Base-by-base conservation (phyloP, 2,113 vertebrate genomes). In the Alectura lathami region DNA sequence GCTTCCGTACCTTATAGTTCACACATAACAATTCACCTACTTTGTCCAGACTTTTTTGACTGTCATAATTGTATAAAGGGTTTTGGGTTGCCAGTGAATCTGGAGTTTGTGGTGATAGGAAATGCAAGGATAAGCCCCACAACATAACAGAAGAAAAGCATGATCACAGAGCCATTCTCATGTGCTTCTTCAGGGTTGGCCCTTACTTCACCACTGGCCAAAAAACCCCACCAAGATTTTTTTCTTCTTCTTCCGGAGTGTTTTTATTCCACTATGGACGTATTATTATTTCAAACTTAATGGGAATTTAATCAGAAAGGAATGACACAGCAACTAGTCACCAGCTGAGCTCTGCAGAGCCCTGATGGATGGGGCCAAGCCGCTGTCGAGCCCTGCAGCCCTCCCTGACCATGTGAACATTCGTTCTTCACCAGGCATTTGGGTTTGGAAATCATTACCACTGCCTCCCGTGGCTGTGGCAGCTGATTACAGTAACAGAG, bases 291-390 rank as follows among this genome's bases (percentile, higher is more conserved):
- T 90, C 56, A 77, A 88, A 95, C 88, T 81, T 43, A 78, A 77
- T 54, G 74, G 86, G 79, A 93, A 93, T 92, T 96, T 93, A 91
- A 97, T 96, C 95, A 95, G 86, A 96, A 89, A 84, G 91, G 91
- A 89, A 93, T 94, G 94, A 96, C 20, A 68, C 91, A 89, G 91
- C 1, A 47, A 96, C 91, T 79, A 81, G 91, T 67, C 83, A 86
- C 92, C 91, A 95, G 85, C 95, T 95, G 89, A 89, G 86, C 85
- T 87, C 62, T 89, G 86, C 70, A 77, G 67, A 95, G 62, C 85
- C 68, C 68, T 32, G 51, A 82, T 51, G 34, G 88, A 91, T 29
- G 84, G 74, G 83, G 76, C 94, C 88, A 95, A 92, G 83, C 91
- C 80, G 85, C 74, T 40, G 57, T 11, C 95, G 81, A 80, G 47